A percentile compares a stretch with the other conserved stretches of the same genome.
These are phyloP conservation scores for Teinopalpus imperialis DNA, from an alignment of 2,888 invertebrate genomes.

Conservation along the genomic window DNA sequence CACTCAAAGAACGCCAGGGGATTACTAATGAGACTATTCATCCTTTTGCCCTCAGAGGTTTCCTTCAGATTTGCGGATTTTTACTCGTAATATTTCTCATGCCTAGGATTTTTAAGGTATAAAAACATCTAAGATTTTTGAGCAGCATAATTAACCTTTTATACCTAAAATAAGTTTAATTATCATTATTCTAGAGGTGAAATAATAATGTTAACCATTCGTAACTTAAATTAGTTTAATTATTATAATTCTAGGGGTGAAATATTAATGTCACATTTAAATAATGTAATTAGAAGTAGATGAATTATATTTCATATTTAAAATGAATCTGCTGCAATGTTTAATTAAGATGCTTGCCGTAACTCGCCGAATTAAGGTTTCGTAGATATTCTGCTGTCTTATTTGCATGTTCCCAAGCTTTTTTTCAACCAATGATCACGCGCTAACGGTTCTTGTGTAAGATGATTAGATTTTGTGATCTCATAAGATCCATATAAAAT, in stretches of 20 bases:
- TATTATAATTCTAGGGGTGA: background rate
- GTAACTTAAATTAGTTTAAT: conserved; percentile 1
- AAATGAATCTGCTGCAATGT: conserved; percentile 1
- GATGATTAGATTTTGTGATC: too few species aligned
- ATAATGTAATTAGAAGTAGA: conserved; percentile 3
- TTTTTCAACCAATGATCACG: too few species aligned
- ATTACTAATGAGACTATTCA: conserved; percentile 61
- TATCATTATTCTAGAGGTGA: background rate
- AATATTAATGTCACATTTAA: conserved; percentile 6
- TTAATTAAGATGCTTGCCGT: conserved; percentile 3
- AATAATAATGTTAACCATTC: conserved; percentile 1
- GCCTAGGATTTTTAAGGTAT: conserved; percentile 1
- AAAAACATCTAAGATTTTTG: background rate
- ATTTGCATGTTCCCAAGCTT: too few species aligned
- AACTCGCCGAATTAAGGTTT: too few species aligned
- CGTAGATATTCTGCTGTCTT: too few species aligned
- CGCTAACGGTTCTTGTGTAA: too few species aligned
- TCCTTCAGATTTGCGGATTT: conserved; percentile 30
- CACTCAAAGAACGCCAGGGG: conserved; percentile 54
- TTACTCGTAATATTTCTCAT: conserved; percentile 21
- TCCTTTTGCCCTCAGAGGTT: conserved; percentile 40
- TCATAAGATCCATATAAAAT: too few species aligned
- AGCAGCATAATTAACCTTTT: background rate
- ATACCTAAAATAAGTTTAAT: conserved; percentile 2
- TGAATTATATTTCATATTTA: conserved; percentile 8